Percentiles rank a stretch among this genome's conserved stretches.
Evolutionary conservation across 1,140 invertebrate genomes (phyloP).

Genomic region (Euura lappo): DNA sequence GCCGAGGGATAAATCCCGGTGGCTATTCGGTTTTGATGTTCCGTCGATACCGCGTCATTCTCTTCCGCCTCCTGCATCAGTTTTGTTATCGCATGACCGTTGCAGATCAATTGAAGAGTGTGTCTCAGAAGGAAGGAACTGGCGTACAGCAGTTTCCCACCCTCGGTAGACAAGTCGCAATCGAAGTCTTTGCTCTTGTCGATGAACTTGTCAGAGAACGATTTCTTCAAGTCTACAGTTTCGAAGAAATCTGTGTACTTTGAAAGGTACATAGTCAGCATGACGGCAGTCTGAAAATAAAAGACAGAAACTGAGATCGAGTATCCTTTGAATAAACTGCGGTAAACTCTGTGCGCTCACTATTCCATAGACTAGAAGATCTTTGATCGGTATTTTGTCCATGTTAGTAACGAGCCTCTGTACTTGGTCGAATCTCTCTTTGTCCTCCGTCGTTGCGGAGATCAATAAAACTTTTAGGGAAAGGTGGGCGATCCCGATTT

Average conservation of each 20-base stretch:
- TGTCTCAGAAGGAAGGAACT: conserved; percentile 72
- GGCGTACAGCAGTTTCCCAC: conserved; percentile 58
- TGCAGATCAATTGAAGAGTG: conserved; percentile 79
- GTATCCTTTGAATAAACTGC: conserved; percentile 11
- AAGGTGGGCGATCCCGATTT: conserved; percentile 79
- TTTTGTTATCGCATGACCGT: conserved; percentile 76
- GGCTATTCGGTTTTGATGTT: conserved; percentile 70
- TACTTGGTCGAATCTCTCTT: conserved; percentile 47
- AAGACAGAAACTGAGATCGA: conserved; percentile 13
- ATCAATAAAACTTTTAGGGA: conserved; percentile 70
- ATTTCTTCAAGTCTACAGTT: conserved; percentile 37
- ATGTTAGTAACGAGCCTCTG: conserved; percentile 56
- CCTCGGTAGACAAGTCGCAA: conserved; percentile 43
- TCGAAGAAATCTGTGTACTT: conserved; percentile 63
- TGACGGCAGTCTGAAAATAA: conserved; percentile 64
- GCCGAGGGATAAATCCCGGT: conserved; percentile 88
- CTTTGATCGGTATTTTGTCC: conserved; percentile 49
- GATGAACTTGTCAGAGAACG: conserved; percentile 44
- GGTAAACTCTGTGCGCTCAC: conserved; percentile 37
- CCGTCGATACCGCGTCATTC: conserved; percentile 38
- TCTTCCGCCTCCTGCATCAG: conserved; percentile 40
- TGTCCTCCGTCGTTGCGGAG: conserved; percentile 48
- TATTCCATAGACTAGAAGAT: conserved; percentile 56
- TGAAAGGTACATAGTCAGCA: conserved; percentile 63
- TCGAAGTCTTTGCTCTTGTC: conserved; percentile 33